phyloP scores from a whole-genome alignment of 2,888 invertebrate genomes.

The Cataglyphis altisquamis region DNA sequence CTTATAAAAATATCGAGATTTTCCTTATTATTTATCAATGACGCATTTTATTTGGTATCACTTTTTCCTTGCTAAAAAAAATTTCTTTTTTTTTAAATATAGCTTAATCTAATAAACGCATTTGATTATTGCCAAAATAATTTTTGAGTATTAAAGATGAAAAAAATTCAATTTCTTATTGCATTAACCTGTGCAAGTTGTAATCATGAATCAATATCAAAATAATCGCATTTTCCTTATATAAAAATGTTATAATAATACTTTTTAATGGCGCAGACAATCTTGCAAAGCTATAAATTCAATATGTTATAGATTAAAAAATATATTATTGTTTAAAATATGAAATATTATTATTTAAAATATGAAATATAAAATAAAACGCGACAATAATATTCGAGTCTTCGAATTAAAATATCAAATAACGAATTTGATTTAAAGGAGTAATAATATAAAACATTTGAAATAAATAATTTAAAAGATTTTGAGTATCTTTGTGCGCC shows the following conservation, averaged over 20 bases:
- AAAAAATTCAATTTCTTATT: neutral
- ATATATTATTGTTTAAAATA: neutral
- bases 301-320: neutral
- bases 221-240: neutral
- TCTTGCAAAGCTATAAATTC: neutral
- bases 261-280: conserved; percentile 2
- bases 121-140: conserved; percentile 70
- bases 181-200: neutral
- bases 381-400: neutral
- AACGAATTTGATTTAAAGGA: conserved; percentile 12
- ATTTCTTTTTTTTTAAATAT: conserved; percentile 57
- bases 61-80: conserved; percentile 67
- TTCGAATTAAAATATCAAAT: conserved; percentile 38
- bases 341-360: neutral
- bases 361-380: conserved; percentile 20
- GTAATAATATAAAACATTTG: conserved; percentile 13
- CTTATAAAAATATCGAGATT: conserved; percentile 66
- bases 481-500: neutral
- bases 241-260: conserved; percentile 1
- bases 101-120: conserved; percentile 65
- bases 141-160: conserved; percentile 77
- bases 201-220: neutral
- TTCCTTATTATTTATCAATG: conserved; percentile 71
- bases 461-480: conserved; percentile 34
- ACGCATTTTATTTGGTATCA: conserved; percentile 81